These are phyloP conservation scores for Lasiurus borealis DNA, from an alignment of 2,113 vertebrate species.

Conservation along the genomic window DNA sequence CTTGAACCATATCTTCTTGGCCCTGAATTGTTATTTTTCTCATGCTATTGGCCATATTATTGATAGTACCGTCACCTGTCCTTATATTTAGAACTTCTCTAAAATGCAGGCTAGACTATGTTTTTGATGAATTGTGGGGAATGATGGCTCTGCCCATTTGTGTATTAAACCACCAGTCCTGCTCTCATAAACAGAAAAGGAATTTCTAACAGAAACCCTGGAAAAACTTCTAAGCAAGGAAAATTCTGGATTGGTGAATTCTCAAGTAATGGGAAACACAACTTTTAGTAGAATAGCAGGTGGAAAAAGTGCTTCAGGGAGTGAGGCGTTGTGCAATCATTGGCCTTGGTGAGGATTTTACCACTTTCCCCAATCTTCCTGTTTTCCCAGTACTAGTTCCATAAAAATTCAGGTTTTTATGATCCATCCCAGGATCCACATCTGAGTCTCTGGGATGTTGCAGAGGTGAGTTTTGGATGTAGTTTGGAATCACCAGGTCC, in stretches of 20 bases:
- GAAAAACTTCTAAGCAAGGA: slow-evolving; percentile 51
- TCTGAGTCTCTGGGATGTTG: no score
- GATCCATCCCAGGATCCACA: neutral
- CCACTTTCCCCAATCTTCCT: slow-evolving; percentile 62
- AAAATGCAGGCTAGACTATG: neutral
- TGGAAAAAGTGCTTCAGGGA: slow-evolving; percentile 50
- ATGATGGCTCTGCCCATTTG: neutral
- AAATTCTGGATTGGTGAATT: slow-evolving; percentile 53
- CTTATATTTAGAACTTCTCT: neutral
- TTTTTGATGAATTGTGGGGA: neutral
- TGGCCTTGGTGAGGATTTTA: slow-evolving; percentile 48
- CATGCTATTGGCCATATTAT: neutral
- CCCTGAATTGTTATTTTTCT: neutral
- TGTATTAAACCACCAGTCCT: neutral
- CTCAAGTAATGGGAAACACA: slow-evolving; percentile 47
- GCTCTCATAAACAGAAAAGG: slow-evolving; percentile 51
- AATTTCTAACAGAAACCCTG: slow-evolving; percentile 69
- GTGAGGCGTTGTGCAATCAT: neutral
- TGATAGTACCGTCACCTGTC: neutral
- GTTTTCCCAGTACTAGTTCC: slow-evolving; percentile 43
- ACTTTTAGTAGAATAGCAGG: slow-evolving; percentile 62
- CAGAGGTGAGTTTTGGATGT: neutral
- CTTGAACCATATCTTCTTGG: neutral
- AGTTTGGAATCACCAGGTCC: slow-evolving; percentile 7
- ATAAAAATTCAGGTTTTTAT: slow-evolving; percentile 44